Evolutionary conservation across 2,888 invertebrate genomes (phyloP), one percentile per base, ranked within the genome.

Genomic region (Amiota mariae): DNA sequence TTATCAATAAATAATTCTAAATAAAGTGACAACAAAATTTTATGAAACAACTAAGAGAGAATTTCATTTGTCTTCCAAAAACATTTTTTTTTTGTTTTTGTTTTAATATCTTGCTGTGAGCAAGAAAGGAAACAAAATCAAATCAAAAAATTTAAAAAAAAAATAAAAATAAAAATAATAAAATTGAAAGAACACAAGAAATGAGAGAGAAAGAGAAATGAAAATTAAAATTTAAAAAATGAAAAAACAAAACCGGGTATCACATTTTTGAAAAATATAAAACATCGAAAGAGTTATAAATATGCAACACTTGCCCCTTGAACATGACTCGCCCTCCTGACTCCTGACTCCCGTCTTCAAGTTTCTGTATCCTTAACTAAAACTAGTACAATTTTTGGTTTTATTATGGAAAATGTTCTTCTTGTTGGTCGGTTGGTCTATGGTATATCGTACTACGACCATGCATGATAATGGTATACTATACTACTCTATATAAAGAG

Each of bases 261-360:
- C 24, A 24, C 24, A 63, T 63, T 36, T 63, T 63, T 8, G 54
- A 51, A 59, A 20, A 59, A 20, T 11, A 24, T 20, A 18, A 15
- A 48, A 68, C 51, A 68, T 54, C 51, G 51, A 47, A 51, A 54
- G 20, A 10, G 24, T 68, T 54, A 68, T 68, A 68, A 68, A 68
- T 68, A 68, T 68, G 67, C 67, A 68, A 68, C 47, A 51, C 51
- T 24, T 36, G 36, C n/a, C 36, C 24, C 24, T 36, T 63, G 24
- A 12, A 8, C 47, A 9, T 3, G 18, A 1, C 15, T 9, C 64
- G 9, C 59, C 9, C 11, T 10, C 59, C 54, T 54, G 13, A 8
- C 54, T 8, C 13, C 12, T 6, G 13, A 8, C 54, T n/a, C 10
- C 12, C 4, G 13, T 54, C 54, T n/a, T 3, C 54, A 24, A n/a